phyloP scores from a whole-genome alignment of 2,113 vertebrate species.

The Xyliphius kryptos region DNA sequence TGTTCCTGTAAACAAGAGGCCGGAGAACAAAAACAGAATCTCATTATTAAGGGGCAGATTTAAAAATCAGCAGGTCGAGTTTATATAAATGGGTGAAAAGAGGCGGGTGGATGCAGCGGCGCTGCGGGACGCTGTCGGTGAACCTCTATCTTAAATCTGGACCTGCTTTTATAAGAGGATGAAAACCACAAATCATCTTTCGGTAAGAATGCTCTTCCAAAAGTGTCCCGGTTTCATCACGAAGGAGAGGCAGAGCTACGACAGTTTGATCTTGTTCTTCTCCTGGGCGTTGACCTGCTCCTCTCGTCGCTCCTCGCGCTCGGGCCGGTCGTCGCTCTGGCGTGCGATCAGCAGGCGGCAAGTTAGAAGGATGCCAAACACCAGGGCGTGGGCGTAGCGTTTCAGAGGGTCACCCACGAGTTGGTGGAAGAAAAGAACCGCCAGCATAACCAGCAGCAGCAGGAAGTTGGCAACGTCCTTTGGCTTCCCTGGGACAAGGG shows the following conservation, averaged over 20 bases:
- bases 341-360: constrained; percentile 91
- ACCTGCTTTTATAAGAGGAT: too few species aligned
- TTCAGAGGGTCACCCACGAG: constrained; percentile 94
- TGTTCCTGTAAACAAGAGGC: too few species aligned
- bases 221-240: too few species aligned
- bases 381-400: constrained; percentile 90
- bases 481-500: constrained; percentile 85
- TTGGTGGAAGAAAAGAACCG: constrained; percentile 95
- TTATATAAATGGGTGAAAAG: too few species aligned
- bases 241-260: constrained; percentile 70
- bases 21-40: too few species aligned
- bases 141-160: too few species aligned
- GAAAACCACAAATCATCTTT: too few species aligned
- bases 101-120: too few species aligned
- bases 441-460: constrained; percentile 88
- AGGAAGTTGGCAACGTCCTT: constrained; percentile 96
- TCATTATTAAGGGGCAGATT: too few species aligned
- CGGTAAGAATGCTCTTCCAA: too few species aligned
- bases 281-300: constrained; percentile 72
- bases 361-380: constrained; percentile 95
- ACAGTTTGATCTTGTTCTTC: constrained; percentile 93
- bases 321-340: constrained; percentile 80
- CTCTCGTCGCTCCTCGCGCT: constrained; percentile 76
- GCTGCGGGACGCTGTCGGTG: too few species aligned
- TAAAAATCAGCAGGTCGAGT: too few species aligned